phyloP scores from a whole-genome alignment of 2,888 invertebrate genomes.

The Apomyelois bistriatella region DNA sequence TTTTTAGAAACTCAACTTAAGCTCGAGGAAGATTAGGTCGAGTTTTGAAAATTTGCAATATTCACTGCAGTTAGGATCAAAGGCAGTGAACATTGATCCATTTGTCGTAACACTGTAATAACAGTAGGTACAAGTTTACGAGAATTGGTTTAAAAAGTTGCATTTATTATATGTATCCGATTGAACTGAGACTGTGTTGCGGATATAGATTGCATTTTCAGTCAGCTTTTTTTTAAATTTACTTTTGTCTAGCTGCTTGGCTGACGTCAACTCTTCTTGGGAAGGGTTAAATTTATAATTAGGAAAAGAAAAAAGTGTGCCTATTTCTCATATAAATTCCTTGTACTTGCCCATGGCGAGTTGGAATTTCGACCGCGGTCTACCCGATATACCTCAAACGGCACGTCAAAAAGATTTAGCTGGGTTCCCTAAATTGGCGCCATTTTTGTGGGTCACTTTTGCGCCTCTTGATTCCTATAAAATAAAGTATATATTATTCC shows the following conservation, averaged over 20 bases:
- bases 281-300: too few relatives aligned
- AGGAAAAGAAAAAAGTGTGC: too few relatives aligned
- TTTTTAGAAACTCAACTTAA: not conserved
- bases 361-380: conserved; percentile 2
- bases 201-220: too few relatives aligned
- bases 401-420: conserved; percentile 2
- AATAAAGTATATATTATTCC: conserved; percentile 9
- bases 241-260: too few relatives aligned
- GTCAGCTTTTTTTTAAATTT: too few relatives aligned
- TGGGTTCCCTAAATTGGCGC: conserved; percentile 7
- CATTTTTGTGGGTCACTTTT: conserved; percentile 11
- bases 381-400: not conserved
- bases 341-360: too few relatives aligned
- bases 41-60: not conserved
- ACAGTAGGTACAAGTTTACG: not conserved
- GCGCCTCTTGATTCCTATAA: conserved; percentile 1
- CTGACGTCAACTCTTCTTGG: too few relatives aligned
- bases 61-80: not conserved
- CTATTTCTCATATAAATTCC: too few relatives aligned
- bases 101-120: not conserved
- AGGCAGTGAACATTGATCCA: not conserved
- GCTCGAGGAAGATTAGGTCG: not conserved
- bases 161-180: not conserved
- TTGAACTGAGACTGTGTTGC: not conserved
- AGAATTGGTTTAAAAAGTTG: not conserved